Evolutionary conservation across 2,888 invertebrate genomes (phyloP).

Genomic region (Eledona agricola): DNA sequence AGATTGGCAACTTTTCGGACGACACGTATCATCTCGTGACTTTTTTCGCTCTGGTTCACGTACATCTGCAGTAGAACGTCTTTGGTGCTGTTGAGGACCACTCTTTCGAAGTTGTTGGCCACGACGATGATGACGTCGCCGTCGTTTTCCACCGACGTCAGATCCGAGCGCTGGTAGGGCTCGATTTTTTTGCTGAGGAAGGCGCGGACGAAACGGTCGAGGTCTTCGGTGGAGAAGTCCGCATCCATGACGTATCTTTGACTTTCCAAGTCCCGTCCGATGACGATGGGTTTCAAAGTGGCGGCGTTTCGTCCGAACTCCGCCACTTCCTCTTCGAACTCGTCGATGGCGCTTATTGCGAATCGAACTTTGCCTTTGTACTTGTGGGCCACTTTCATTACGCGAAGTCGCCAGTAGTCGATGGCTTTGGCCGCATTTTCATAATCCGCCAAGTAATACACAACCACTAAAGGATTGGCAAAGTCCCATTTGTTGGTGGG

Average conservation of each 20-base stretch:
- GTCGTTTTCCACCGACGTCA: no score
- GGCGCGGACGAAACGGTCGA: slow-evolving; percentile 5
- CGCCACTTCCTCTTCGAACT: slow-evolving; percentile 7
- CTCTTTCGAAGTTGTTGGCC: no score
- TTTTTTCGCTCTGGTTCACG: no score
- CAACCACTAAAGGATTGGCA: slow-evolving; percentile 1
- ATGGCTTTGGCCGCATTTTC: not conserved
- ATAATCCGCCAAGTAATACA: slow-evolving; percentile 9
- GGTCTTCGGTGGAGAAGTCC: slow-evolving; percentile 1
- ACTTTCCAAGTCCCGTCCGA: slow-evolving; percentile 2
- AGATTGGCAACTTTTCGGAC: no score
- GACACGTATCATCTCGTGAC: no score
- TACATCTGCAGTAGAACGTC: no score
- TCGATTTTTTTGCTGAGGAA: not conserved
- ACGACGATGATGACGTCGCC: no score
- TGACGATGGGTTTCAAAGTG: slow-evolving; percentile 3
- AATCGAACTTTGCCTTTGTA: slow-evolving; percentile 1
- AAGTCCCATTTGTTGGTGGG: slow-evolving; percentile 3
- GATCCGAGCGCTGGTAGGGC: no score
- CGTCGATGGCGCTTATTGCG: slow-evolving; percentile 5
- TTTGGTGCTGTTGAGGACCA: no score
- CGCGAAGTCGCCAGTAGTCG: slow-evolving; percentile 6
- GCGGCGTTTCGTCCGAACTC: not conserved
- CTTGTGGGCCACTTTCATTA: slow-evolving; percentile 14
- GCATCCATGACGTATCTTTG: slow-evolving; percentile 15